phyloP scores from a whole-genome alignment of 2,888 invertebrate genomes.

The Drosophila eohydei region DNA sequence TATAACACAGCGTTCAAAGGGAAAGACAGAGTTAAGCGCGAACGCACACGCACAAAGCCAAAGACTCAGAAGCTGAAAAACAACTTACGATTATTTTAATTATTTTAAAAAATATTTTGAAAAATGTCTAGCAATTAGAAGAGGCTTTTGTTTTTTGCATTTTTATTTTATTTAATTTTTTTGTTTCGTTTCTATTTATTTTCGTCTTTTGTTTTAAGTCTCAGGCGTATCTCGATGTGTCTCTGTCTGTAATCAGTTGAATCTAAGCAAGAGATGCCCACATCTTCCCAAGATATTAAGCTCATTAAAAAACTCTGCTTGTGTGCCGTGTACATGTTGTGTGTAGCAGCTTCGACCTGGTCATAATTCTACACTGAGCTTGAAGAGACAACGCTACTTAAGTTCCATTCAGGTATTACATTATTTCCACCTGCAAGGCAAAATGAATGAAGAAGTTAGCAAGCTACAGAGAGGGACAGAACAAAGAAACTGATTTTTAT shows the following conservation, averaged over 20 bases:
- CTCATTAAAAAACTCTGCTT: conserved; percentile 71
- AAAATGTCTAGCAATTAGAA: conserved; percentile 75
- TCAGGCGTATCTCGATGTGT: conserved; percentile 29
- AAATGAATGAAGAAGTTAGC: no score
- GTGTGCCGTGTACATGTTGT: conserved; percentile 16
- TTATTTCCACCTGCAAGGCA: not conserved
- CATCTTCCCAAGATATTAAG: conserved; percentile 76
- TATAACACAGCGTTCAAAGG: conserved; percentile 53
- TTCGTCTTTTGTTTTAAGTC: conserved; percentile 19
- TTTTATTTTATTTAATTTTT: conserved; percentile 19
- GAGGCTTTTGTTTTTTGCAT: conserved; percentile 34
- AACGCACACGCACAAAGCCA: not conserved
- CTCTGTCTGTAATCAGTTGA: conserved; percentile 71
- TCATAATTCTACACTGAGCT: conserved; percentile 21
- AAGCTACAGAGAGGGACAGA: not conserved
- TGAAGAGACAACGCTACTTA: not conserved
- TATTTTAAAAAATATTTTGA: conserved; percentile 60
- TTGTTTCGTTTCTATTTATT: conserved; percentile 11
- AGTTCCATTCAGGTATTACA: not conserved
- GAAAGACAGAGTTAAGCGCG: conserved; percentile 5
- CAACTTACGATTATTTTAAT: conserved; percentile 34
- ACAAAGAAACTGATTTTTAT: not conserved
- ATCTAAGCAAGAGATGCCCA: conserved; percentile 74
- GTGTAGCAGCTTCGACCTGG: conserved; percentile 17
- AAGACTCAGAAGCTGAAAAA: conserved; percentile 8